A percentile compares a stretch with the other conserved stretches of the same genome.
phyloP scores from a whole-genome alignment of 1,140 invertebrate genomes.

The Heliconius eleuchia region DNA sequence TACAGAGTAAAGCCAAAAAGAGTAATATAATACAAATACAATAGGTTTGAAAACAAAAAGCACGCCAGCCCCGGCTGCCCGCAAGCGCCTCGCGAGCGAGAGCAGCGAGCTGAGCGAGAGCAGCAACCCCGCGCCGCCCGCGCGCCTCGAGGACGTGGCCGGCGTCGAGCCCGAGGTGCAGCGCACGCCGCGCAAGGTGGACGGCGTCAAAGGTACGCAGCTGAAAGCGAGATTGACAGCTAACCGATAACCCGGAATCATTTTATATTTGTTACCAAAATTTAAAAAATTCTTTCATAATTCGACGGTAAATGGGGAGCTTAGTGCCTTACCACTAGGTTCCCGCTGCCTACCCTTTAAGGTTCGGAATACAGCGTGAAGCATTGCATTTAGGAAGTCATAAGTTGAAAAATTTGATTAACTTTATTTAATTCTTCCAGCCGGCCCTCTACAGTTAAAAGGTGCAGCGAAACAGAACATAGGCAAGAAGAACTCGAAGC shows the following conservation, averaged over 20 bases:
- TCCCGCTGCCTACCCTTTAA: too few species aligned
- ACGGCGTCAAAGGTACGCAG: too few species aligned
- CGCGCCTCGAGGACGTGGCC: conserved; percentile 63
- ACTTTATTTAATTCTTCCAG: conserved; percentile 43
- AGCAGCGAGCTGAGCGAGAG: conserved; percentile 74
- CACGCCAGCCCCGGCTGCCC: conserved; percentile 41
- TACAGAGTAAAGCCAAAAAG: too few species aligned
- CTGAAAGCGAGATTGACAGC: too few species aligned
- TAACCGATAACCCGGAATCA: too few species aligned
- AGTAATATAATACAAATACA: too few species aligned
- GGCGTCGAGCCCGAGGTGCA: conserved; percentile 82
- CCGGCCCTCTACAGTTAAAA: conserved; percentile 71
- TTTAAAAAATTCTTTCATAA: too few species aligned
- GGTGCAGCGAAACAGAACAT: conserved; percentile 73
- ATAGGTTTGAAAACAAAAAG: conserved; percentile 61
- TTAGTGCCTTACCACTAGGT: too few species aligned
- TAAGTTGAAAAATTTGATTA: background rate
- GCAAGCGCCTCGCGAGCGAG: conserved; percentile 72
- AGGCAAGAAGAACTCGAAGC: conserved; percentile 77
- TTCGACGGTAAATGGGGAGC: too few species aligned
- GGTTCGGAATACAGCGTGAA: too few species aligned
- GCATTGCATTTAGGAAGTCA: too few species aligned
- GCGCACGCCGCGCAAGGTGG: conserved; percentile 59
- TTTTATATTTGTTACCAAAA: too few species aligned
- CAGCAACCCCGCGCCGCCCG: conserved; percentile 68